Percentiles rank a stretch among this genome's conserved stretches.
These are phyloP conservation scores for Latrodectus hesperus DNA, from an alignment of 2,888 invertebrate genomes.

Conservation along the genomic window DNA sequence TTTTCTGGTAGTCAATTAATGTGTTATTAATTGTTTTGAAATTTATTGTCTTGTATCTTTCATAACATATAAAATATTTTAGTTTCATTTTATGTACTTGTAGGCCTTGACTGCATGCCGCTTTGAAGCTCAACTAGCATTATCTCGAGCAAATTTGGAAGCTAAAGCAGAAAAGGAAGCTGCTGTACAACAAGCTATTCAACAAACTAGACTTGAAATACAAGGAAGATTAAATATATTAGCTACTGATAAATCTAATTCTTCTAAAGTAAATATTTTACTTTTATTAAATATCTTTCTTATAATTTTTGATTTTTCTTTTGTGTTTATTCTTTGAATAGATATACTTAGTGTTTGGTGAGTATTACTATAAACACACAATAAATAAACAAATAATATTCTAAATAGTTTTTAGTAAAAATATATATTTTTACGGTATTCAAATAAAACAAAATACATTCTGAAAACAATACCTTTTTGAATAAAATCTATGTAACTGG, in stretches of 20 bases:
- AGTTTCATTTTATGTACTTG: conserved; percentile 31
- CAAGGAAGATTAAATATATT: conserved; percentile 38
- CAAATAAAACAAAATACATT: too few species aligned
- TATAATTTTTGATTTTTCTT: neutral
- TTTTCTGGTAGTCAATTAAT: neutral
- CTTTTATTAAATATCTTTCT: neutral
- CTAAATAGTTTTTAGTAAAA: too few species aligned
- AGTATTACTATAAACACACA: too few species aligned
- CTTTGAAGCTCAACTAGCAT: conserved; percentile 74
- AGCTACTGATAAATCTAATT: conserved; percentile 27
- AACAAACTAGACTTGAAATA: conserved; percentile 53
- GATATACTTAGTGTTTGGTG: too few species aligned
- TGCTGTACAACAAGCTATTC: conserved; percentile 74
- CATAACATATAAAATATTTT: neutral
- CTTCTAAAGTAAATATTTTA: conserved; percentile 34
- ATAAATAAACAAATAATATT: too few species aligned
- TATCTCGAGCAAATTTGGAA: conserved; percentile 74
- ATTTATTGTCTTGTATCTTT: neutral
- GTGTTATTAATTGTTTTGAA: neutral
- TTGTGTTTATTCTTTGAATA: neutral
- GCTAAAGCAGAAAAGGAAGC: conserved; percentile 74
- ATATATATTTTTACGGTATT: too few species aligned
- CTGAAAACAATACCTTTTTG: too few species aligned
- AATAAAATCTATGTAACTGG: too few species aligned
- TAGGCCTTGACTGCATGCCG: conserved; percentile 74